These are phyloP conservation scores for Scaptomyza polygonia DNA, from an alignment of 2,888 invertebrate genomes.

Conservation along the genomic window DNA sequence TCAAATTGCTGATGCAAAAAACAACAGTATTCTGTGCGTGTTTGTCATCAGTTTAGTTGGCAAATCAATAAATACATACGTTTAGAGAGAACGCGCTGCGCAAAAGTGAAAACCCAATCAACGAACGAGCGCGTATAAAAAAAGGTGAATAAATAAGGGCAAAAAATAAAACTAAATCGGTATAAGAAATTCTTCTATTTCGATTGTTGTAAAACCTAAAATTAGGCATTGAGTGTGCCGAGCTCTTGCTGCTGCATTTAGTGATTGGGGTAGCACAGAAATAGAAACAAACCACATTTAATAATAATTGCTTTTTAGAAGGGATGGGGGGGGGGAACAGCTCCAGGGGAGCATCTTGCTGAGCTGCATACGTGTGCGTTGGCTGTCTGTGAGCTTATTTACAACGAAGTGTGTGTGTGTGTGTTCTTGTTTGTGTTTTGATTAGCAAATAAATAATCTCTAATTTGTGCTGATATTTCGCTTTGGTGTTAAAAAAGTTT, in stretches of 20 bases:
- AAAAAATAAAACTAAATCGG: constrained; percentile 41
- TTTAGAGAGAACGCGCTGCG: constrained; percentile 62
- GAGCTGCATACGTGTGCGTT: constrained; percentile 10
- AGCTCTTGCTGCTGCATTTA: constrained; percentile 32
- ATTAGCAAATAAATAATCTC: constrained; percentile 67
- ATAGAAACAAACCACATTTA: constrained; percentile 46
- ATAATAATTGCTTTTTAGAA: constrained; percentile 19
- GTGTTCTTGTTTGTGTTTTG: constrained; percentile 63
- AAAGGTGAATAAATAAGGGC: constrained; percentile 70
- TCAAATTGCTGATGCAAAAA: constrained; percentile 33
- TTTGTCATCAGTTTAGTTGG: constrained; percentile 56
- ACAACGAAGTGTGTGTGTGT: constrained; percentile 1
- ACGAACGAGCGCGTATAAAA: constrained; percentile 61
- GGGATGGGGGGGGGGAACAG: constrained; percentile 22
- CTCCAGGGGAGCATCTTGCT: constrained; percentile 60
- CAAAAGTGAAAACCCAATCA: constrained; percentile 70
- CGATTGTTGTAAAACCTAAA: constrained; percentile 53
- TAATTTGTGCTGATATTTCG: constrained; percentile 45
- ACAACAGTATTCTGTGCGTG: constrained; percentile 63
- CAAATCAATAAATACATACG: constrained; percentile 68
- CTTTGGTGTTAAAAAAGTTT: constrained; percentile 54
- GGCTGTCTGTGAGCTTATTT: constrained; percentile 20
- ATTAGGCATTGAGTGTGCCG: constrained; percentile 50
- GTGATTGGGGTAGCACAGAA: constrained; percentile 49
- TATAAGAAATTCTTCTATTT: constrained; percentile 42